A percentile compares a stretch with the other conserved stretches of the same genome.
Evolutionary conservation across 1,140 invertebrate species (phyloP).

Genomic region (Chionoecetes opilio): DNA sequence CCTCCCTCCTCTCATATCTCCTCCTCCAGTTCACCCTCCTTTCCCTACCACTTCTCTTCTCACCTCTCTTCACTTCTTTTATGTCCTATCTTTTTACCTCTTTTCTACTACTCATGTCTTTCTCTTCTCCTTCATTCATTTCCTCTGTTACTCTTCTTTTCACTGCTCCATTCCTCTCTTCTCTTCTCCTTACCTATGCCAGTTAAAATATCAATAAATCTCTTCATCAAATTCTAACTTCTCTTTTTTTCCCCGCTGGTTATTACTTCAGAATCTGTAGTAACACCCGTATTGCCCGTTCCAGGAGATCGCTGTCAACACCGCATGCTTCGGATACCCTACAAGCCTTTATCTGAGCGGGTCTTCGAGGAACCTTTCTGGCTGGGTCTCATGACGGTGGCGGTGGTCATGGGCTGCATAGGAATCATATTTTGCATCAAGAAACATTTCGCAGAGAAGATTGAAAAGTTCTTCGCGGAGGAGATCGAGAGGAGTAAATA

Average conservation of each 20-base stretch:
- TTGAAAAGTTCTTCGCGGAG: slow-evolving; percentile 91
- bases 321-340: slow-evolving; percentile 87
- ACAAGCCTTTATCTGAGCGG: slow-evolving; percentile 88
- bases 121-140: background rate
- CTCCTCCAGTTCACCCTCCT: background rate
- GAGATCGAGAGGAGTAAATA: slow-evolving; percentile 84
- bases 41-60: background rate
- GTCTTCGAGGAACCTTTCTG: slow-evolving; percentile 94
- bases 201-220: no score
- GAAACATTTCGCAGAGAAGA: slow-evolving; percentile 92
- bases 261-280: no score
- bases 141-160: background rate
- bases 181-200: background rate
- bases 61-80: background rate
- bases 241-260: background rate
- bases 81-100: background rate
- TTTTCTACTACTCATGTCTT: background rate
- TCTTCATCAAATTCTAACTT: background rate
- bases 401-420: slow-evolving; percentile 89
- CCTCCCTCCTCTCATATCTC: background rate
- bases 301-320: slow-evolving; percentile 86
- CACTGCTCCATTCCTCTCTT: background rate
- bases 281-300: no score
- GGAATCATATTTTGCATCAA: slow-evolving; percentile 92
- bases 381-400: slow-evolving; percentile 91